Percentiles rank a stretch among this genome's conserved stretches.
Conservation (phyloP, 2,888 invertebrate species). For the Neocrepidodera transversa region DNA sequence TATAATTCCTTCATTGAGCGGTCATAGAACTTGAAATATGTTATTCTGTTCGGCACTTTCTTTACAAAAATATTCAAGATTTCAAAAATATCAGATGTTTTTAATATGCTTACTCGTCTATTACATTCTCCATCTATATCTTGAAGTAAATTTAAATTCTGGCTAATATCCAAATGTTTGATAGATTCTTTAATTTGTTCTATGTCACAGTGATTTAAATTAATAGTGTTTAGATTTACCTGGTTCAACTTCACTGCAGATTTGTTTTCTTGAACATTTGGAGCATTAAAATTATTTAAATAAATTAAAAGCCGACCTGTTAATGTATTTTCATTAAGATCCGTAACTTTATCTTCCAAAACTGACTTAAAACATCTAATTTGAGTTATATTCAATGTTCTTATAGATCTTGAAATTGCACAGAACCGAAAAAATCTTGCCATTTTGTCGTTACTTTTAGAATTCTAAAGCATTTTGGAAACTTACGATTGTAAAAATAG, state of each 20-base stretch:
- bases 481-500: too few species aligned
- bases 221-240: constrained; percentile 17
- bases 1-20: constrained; percentile 48
- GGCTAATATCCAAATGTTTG: constrained; percentile 32
- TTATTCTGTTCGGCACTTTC: constrained; percentile 51
- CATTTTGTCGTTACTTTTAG: not conserved
- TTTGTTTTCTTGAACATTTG: constrained; percentile 7
- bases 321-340: constrained; percentile 39
- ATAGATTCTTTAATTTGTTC: constrained; percentile 35
- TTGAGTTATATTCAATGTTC: constrained; percentile 3
- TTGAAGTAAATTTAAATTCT: constrained; percentile 42
- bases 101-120: constrained; percentile 44
- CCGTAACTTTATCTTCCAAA: constrained; percentile 26
- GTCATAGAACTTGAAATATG: constrained; percentile 51
- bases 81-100: constrained; percentile 46
- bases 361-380: constrained; percentile 14
- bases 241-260: not conserved
- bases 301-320: constrained; percentile 47
- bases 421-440: constrained; percentile 1
- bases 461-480: not conserved
- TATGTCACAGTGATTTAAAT: constrained; percentile 27
- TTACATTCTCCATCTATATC: constrained; percentile 54
- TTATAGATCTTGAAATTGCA: not conserved
- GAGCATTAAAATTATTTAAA: constrained; percentile 37
- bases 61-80: constrained; percentile 52